These are phyloP conservation scores for Drepana arcuata DNA, from an alignment of 1,140 invertebrate species.

Conservation along the genomic window DNA sequence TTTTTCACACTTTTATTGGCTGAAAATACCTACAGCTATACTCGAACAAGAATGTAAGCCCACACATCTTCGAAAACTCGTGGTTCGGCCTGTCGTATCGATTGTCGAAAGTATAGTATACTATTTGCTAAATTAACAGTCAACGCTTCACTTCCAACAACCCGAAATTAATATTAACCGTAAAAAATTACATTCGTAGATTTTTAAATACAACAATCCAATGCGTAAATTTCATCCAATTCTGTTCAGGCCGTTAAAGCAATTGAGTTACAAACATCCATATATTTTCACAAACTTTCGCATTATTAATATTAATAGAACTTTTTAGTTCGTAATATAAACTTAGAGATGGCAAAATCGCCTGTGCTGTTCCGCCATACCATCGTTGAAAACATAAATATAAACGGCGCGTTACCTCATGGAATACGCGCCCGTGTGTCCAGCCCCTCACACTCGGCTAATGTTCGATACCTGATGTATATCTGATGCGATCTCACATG, in stretches of 20 bases:
- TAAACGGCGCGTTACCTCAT: background rate
- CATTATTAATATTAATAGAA: background rate
- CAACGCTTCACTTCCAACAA: too few relatives aligned
- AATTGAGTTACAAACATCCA: background rate
- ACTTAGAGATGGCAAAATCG: background rate
- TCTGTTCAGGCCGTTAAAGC: background rate
- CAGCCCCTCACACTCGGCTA: slow-evolving; percentile 26
- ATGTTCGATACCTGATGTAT: slow-evolving; percentile 60
- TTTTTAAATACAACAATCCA: too few relatives aligned
- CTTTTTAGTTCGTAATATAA: too few relatives aligned
- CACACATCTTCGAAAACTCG: background rate
- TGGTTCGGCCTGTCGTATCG: too few relatives aligned
- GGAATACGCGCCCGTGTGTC: slow-evolving; percentile 17
- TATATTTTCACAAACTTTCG: background rate
- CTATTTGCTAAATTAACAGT: too few relatives aligned
- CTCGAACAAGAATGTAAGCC: background rate
- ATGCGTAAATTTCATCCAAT: too few relatives aligned
- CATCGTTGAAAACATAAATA: background rate
- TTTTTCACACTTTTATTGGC: background rate
- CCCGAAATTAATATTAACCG: too few relatives aligned
- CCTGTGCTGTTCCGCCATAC: too few relatives aligned
- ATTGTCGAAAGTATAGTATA: too few relatives aligned
- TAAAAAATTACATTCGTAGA: too few relatives aligned
- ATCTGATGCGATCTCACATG: slow-evolving; percentile 60
- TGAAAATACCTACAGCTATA: background rate